A percentile compares a stretch with the other conserved stretches of the same genome.
Conservation (phyloP, 2,888 invertebrate species). For the Drosophila nr. perissopoda region DNA sequence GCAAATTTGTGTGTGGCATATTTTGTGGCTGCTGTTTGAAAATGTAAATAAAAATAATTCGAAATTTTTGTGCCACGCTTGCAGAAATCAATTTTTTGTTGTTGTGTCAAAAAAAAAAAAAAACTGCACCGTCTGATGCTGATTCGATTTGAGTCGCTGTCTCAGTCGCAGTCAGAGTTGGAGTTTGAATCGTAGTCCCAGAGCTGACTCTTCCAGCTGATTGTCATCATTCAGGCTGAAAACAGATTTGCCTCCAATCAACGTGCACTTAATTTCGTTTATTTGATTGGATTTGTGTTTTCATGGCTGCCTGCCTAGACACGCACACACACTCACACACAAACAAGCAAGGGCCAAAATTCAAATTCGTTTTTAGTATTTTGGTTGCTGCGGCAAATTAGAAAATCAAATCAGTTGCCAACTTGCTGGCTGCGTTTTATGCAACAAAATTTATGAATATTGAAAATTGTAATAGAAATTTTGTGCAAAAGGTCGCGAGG, state of each 20-base stretch:
- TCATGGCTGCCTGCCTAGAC: slow-evolving; percentile 71
- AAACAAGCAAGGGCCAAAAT: slow-evolving; percentile 29
- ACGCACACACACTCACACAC: slow-evolving; percentile 18
- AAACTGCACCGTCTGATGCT: slow-evolving; percentile 39
- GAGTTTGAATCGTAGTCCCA: slow-evolving; percentile 12
- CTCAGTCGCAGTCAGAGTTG: slow-evolving; percentile 1
- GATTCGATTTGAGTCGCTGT: slow-evolving; percentile 61
- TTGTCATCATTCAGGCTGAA: slow-evolving; percentile 81
- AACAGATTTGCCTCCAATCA: slow-evolving; percentile 81
- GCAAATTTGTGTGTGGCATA: slow-evolving; percentile 79
- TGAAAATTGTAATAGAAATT: slow-evolving; percentile 76
- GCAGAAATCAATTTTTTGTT: slow-evolving; percentile 59
- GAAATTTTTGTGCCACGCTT: slow-evolving; percentile 55
- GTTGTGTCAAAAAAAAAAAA: slow-evolving; percentile 3
- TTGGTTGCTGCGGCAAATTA: slow-evolving; percentile 62
- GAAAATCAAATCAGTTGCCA: slow-evolving; percentile 76
- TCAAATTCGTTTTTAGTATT: slow-evolving; percentile 57
- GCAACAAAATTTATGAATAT: slow-evolving; percentile 74
- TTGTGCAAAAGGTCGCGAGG: slow-evolving; percentile 47
- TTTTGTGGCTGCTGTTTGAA: slow-evolving; percentile 49
- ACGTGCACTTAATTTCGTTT: slow-evolving; percentile 81
- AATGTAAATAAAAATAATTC: slow-evolving; percentile 61
- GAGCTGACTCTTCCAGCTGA: slow-evolving; percentile 53
- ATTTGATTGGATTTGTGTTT: slow-evolving; percentile 81
- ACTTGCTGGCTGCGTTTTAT: slow-evolving; percentile 47